Evolutionary conservation across 92 coral and sea anemone genomes (phyloP).

Genomic region (Palythoa grandiflora): DNA sequence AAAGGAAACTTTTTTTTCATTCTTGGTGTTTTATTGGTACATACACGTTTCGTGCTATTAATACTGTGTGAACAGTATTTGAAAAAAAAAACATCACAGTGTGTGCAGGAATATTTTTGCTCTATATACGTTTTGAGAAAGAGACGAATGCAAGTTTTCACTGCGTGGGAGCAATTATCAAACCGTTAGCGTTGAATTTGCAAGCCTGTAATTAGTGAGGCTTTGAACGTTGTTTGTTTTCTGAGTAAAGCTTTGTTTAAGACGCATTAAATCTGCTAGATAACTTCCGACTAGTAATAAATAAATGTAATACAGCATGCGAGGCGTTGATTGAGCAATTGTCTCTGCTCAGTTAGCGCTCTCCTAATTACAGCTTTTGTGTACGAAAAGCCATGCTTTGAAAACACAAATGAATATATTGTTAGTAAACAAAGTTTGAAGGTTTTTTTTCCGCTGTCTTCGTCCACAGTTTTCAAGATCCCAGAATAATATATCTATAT

Average conservation of each 20-base stretch:
- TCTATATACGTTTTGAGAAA: neutral
- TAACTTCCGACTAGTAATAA: constrained; percentile 7
- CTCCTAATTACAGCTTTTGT: neutral
- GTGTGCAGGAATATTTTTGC: no score
- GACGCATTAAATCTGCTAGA: neutral
- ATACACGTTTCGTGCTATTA: no score
- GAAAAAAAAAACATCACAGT: no score
- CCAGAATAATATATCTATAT: no score
- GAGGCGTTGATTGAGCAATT: neutral
- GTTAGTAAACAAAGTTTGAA: neutral
- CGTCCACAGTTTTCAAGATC: neutral
- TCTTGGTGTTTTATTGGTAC: no score
- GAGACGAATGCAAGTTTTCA: neutral
- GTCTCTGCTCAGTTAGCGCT: neutral
- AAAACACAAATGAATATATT: neutral
- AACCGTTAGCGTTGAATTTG: neutral
- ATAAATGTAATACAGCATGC: neutral
- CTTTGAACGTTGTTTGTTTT: neutral
- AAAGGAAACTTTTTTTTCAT: no score
- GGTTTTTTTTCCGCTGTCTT: neutral
- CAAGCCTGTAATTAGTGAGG: neutral
- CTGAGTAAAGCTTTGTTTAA: neutral
- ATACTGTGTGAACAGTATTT: no score
- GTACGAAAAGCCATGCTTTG: neutral
- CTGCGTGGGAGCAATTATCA: neutral